Evolutionary conservation across 2,797 vertebrate genomes (phyloP).

Genomic region (Gastrophryne carolinensis): DNA sequence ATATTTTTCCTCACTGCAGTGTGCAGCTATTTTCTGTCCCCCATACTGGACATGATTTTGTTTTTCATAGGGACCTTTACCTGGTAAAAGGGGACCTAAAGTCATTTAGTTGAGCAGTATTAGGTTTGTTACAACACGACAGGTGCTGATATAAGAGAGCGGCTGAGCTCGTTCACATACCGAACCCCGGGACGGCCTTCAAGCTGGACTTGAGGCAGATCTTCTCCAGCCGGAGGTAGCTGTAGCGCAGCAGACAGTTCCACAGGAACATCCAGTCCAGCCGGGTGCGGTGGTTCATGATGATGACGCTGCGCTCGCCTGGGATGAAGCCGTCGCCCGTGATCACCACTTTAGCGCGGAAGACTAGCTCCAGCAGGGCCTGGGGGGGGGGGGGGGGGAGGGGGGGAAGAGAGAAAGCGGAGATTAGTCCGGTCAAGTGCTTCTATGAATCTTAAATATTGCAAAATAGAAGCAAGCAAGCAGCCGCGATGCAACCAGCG

Average conservation of each 20-base stretch:
- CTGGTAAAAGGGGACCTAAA: no score
- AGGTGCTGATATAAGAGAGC: neutral
- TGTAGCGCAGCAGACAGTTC: constrained; percentile 94
- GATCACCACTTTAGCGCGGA: constrained; percentile 93
- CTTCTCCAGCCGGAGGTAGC: constrained; percentile 96
- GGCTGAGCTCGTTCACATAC: constrained; percentile 69
- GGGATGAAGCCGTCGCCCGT: constrained; percentile 95
- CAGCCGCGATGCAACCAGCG: no score
- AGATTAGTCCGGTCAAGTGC: no score
- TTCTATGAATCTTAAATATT: no score
- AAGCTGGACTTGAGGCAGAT: constrained; percentile 95
- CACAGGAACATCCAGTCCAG: constrained; percentile 99
- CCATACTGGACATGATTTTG: no score
- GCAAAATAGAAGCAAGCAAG: no score
- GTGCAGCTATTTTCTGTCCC: no score
- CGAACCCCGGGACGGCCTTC: constrained; percentile 93
- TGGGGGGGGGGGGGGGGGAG: constrained; percentile 62
- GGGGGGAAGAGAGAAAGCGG: no score
- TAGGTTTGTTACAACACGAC: neutral
- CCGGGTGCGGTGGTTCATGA: constrained; percentile 98
- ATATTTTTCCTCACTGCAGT: no score
- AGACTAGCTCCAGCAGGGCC: constrained; percentile 93
- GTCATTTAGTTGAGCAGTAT: no score
- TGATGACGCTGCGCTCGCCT: constrained; percentile 94
- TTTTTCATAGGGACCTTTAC: no score